Percentiles rank a stretch among this genome's conserved stretches.
Evolutionary conservation across 2,113 vertebrate species (phyloP).

Genomic region (Tychaedon coryphoeus): DNA sequence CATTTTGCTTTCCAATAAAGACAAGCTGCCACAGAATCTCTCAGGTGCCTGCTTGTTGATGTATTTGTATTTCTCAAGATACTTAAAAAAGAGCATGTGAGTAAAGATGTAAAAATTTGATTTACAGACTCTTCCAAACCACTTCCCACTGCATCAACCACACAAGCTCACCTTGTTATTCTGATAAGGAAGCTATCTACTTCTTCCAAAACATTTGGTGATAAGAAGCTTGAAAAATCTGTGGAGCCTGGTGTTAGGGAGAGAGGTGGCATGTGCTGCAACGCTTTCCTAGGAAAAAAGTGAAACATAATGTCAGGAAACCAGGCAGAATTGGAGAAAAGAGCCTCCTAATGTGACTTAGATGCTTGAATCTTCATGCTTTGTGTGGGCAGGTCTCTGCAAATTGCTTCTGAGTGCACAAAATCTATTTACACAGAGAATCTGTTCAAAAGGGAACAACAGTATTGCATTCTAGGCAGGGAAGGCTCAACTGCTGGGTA

Average conservation of each 20-base stretch:
- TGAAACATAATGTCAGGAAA: neutral
- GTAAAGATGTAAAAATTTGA: neutral
- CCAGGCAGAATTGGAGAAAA: neutral
- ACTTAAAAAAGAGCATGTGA: neutral
- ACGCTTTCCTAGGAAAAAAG: conserved; percentile 82
- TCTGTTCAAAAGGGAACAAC: neutral
- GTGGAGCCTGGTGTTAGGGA: conserved; percentile 88
- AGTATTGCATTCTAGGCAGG: neutral
- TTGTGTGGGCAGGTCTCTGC: neutral
- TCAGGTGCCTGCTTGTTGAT: neutral
- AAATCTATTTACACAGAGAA: neutral
- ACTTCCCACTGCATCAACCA: neutral
- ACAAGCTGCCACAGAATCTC: neutral
- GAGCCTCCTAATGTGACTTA: neutral
- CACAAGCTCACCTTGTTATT: conserved; percentile 81
- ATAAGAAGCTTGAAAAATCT: conserved; percentile 93
- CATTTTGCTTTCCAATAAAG: neutral
- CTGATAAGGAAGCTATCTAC: conserved; percentile 95
- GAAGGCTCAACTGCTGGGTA: neutral
- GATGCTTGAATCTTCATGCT: neutral
- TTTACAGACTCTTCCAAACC: conserved; percentile 44
- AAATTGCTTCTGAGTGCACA: neutral
- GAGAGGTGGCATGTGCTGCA: conserved; percentile 94
- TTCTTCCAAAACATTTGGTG: conserved; percentile 91
- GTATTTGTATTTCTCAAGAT: neutral